These are phyloP conservation scores for Nesoenas mayeri DNA, from an alignment of 2,113 vertebrate genomes.

Conservation along the genomic window DNA sequence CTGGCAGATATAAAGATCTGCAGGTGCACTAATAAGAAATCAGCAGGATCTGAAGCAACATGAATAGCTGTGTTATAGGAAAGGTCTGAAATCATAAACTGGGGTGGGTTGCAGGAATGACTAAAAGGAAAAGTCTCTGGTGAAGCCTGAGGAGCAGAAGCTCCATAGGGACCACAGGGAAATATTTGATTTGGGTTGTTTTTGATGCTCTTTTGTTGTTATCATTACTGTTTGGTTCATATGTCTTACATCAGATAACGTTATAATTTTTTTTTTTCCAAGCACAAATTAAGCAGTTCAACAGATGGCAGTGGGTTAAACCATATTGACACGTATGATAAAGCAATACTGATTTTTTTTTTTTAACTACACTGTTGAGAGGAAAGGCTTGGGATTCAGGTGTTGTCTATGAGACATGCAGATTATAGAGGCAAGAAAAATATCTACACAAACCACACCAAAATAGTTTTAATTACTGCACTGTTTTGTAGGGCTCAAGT, in stretches of 20 bases:
- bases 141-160: background rate
- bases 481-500: background rate
- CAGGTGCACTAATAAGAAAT: slow-evolving; percentile 14
- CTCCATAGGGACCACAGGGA: background rate
- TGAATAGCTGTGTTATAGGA: background rate
- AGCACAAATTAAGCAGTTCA: background rate
- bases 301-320: background rate
- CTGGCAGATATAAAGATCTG: slow-evolving; percentile 3
- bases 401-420: background rate
- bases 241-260: background rate
- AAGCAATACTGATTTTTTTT: background rate
- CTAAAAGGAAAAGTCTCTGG: background rate
- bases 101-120: background rate
- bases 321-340: background rate
- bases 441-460: background rate
- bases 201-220: background rate
- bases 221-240: background rate
- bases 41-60: background rate
- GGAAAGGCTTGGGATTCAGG: background rate
- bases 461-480: background rate
- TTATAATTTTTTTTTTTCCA: background rate
- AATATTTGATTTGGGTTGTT: background rate
- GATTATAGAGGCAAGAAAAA: background rate
- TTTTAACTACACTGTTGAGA: background rate
- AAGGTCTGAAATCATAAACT: background rate